Percentiles rank a stretch among this genome's conserved stretches.
Conservation (phyloP, 2,888 invertebrate species). For the Leptinotarsa juncta region DNA sequence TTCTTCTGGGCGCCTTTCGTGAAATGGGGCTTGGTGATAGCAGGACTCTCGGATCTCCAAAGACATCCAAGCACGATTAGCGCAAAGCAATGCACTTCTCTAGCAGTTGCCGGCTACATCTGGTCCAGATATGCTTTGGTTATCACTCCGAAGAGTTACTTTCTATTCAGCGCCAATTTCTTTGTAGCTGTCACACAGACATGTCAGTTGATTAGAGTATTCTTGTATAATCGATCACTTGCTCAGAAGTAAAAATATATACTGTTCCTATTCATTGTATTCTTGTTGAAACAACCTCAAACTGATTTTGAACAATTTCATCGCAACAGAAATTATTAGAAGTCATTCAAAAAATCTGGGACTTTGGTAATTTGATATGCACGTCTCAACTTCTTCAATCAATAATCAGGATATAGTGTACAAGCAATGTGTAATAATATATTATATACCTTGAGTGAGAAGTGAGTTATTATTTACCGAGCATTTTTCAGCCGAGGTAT, state of each 20-base stretch:
- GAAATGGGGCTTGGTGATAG: constrained; percentile 84
- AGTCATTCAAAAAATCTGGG: too few species aligned
- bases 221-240: neutral
- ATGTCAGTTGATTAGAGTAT: constrained; percentile 24
- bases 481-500: too few species aligned
- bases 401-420: too few species aligned
- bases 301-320: too few species aligned
- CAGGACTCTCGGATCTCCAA: constrained; percentile 72
- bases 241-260: constrained; percentile 1
- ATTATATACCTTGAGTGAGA: too few species aligned
- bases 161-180: constrained; percentile 90
- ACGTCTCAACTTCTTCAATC: too few species aligned
- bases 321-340: too few species aligned
- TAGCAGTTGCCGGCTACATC: constrained; percentile 86
- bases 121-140: constrained; percentile 95
- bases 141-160: constrained; percentile 93
- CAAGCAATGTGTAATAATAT: too few species aligned
- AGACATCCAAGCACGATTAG: constrained; percentile 89
- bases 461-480: too few species aligned
- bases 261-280: neutral
- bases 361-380: too few species aligned
- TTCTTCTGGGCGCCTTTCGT: constrained; percentile 97
- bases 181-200: constrained; percentile 82
- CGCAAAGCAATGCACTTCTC: constrained; percentile 80
- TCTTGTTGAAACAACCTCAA: too few species aligned